phyloP scores from a whole-genome alignment of 1,140 invertebrate species.

The Periplaneta americana region DNA sequence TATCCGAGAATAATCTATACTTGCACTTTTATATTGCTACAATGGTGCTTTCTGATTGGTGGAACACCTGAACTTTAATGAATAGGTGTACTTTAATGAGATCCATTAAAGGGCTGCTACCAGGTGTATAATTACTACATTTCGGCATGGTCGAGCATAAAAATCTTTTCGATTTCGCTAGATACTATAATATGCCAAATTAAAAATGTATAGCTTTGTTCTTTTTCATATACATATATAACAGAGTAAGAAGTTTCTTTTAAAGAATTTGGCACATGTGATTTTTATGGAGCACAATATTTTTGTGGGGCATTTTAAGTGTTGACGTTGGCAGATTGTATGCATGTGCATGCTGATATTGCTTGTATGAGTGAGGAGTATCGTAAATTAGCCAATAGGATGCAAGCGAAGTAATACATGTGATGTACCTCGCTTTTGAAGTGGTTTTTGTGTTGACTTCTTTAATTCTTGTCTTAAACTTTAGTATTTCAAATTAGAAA shows the following conservation, averaged over 20 bases:
- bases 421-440: background rate
- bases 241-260: background rate
- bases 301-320: background rate
- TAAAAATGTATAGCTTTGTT: background rate
- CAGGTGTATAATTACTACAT: too few relatives aligned
- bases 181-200: background rate
- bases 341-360: background rate
- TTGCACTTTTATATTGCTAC: too few relatives aligned
- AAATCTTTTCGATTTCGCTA: background rate
- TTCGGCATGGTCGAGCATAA: too few relatives aligned
- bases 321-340: background rate
- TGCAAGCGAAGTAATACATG: background rate
- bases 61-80: too few relatives aligned
- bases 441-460: background rate
- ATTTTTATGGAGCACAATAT: background rate
- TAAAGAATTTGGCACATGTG: background rate
- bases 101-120: too few relatives aligned
- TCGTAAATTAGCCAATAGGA: background rate
- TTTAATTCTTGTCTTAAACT: background rate
- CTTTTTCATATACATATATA: background rate
- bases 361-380: background rate
- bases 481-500: background rate
- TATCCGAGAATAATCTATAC: too few relatives aligned
- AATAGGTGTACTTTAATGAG: too few relatives aligned
- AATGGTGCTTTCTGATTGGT: too few relatives aligned